Evolutionary conservation across 53 echinoderm and acorn worm species (phyloP).

Genomic region (Zoroaster sp.): DNA sequence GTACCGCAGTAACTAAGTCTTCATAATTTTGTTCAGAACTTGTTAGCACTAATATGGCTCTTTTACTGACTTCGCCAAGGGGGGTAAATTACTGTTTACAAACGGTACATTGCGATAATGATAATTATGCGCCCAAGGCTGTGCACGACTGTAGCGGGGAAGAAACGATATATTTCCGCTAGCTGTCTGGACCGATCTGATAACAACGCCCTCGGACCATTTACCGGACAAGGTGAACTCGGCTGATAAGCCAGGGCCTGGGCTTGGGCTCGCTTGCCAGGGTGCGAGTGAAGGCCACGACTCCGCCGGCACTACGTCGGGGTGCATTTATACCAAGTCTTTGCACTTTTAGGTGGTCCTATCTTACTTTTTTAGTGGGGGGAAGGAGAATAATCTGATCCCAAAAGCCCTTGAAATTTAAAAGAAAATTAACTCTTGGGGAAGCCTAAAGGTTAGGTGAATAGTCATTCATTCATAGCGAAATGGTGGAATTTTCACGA

Average conservation of each 20-base stretch:
- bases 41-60: background rate
- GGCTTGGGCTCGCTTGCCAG: background rate
- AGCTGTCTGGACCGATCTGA: background rate
- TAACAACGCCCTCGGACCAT: background rate
- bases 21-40: too few species aligned
- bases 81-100: background rate
- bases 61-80: background rate
- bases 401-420: too few species aligned
- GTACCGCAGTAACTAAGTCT: too few species aligned
- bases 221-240: background rate
- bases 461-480: too few species aligned
- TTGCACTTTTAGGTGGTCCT: background rate
- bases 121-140: background rate
- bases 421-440: too few species aligned
- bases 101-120: background rate
- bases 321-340: background rate
- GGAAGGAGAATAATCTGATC: too few species aligned
- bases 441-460: too few species aligned
- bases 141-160: background rate
- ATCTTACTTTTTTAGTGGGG: too few species aligned
- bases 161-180: conserved; percentile 4
- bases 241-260: background rate
- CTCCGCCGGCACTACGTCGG: too few species aligned
- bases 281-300: background rate
- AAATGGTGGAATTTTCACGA: too few species aligned